phyloP scores from a whole-genome alignment of 2,888 invertebrate genomes.

The Sesia apiformis region DNA sequence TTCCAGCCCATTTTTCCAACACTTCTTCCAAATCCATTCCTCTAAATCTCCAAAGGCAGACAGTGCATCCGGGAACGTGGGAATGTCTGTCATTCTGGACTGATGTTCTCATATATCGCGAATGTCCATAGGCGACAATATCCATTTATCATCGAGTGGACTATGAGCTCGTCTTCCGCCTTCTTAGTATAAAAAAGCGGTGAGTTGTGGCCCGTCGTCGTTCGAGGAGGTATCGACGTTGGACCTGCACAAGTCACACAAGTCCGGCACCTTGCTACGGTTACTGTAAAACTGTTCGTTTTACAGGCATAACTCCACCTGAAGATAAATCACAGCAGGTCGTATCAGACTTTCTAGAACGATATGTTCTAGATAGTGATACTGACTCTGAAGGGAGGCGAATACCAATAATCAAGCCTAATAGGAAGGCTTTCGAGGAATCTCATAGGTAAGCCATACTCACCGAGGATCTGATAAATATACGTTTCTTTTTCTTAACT shows the following conservation, averaged over 20 bases:
- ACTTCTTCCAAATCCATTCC: too few relatives aligned
- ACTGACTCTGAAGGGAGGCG: conserved; percentile 76
- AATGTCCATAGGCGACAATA: too few relatives aligned
- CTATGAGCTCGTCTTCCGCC: too few relatives aligned
- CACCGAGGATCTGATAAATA: too few relatives aligned
- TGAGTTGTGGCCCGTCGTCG: conserved; percentile 72
- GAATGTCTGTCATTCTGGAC: too few relatives aligned
- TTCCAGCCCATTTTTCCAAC: too few relatives aligned
- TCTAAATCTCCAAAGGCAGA: too few relatives aligned
- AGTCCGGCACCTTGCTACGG: neutral
- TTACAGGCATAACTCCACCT: conserved; percentile 47
- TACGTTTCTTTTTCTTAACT: too few relatives aligned
- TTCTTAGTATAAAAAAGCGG: conserved; percentile 7
- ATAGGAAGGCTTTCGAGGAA: conserved; percentile 26
- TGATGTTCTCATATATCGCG: too few relatives aligned
- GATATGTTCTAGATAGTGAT: conserved; percentile 77
- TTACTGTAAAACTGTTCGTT: neutral
- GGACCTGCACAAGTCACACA: conserved; percentile 46
- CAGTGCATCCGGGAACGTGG: too few relatives aligned
- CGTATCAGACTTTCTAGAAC: conserved; percentile 73
- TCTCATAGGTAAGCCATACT: conserved; percentile 25
- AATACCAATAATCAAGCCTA: conserved; percentile 59
- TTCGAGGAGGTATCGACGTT: conserved; percentile 84
- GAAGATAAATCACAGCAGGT: conserved; percentile 65
- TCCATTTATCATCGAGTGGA: too few relatives aligned